Evolutionary conservation across 2,113 vertebrate genomes (phyloP), one percentile per base, ranked within the genome.

Genomic region (Campylomormyrus tamandua): DNA sequence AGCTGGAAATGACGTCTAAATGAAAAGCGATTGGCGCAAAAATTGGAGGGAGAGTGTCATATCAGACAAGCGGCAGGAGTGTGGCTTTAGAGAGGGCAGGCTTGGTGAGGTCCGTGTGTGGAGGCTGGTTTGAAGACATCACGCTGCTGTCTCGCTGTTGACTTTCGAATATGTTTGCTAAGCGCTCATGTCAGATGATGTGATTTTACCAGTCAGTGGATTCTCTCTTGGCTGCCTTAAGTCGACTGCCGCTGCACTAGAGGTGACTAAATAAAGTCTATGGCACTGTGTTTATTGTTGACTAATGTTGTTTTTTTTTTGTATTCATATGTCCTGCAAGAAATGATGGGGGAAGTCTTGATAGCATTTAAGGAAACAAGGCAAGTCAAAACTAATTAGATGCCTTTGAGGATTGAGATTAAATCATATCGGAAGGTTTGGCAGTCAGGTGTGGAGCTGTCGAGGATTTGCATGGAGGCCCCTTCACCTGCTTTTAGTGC

Each of bases 331-430:
- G 62, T 90, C 89, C 49, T 42, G 46, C 58, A 90, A 45, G 48
- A 53, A 52, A 31, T n/a, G 15, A 35, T 35, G 35, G 19, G 56
- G 39, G 24, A 74, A 80, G 87, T 21, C n/a, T 21, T 42, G 89
- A 87, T 87, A 53, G 27, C 48, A 77, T 62, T 56, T 48, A 90
- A 77, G 66, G 49, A 90, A 87, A 87, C 45, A 62, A 87, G 62
- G 31, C 13, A 7, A 87, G 89, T 87, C 85, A 53, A 87, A 87
- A 62, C 87, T 56, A 90, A 90, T 80, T 87, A 90, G 85, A 87
- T 66, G 11, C 85, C 77, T 49, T 8, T 31, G 58, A 70, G 85
- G 85, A 74, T 46, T 77, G 11, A 90, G 87, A 90, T 87, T 42
- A 77, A 90, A 90, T 80, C 89, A 90, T 42, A 45, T 21, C 9